These are phyloP conservation scores for Mirza zaza DNA, from an alignment of 2,113 vertebrate genomes.

Conservation along the genomic window DNA sequence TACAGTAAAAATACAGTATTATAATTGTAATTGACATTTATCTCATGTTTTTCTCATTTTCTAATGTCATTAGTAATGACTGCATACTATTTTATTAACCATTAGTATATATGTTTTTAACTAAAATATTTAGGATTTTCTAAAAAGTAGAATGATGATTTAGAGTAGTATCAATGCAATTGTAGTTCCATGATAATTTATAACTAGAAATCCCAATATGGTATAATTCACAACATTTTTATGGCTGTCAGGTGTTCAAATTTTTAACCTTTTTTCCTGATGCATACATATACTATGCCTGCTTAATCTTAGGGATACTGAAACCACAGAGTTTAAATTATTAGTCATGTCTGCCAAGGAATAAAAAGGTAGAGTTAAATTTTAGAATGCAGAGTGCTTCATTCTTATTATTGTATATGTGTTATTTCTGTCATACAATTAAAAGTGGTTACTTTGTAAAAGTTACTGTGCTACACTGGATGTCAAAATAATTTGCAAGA, in stretches of 20 bases:
- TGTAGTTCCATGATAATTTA: background rate
- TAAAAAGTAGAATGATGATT: background rate
- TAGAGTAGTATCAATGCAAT: background rate
- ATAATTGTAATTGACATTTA: background rate
- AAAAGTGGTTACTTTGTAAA: background rate
- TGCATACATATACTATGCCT: background rate
- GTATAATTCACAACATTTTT: background rate
- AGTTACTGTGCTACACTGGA: background rate
- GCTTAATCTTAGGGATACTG: background rate
- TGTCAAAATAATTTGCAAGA: background rate
- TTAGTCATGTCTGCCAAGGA: background rate
- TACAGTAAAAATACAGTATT: background rate
- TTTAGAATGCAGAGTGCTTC: background rate
- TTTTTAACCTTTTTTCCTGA: background rate
- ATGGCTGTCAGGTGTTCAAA: background rate
- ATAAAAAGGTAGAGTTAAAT: background rate
- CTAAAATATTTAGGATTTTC: background rate
- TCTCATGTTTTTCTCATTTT: background rate
- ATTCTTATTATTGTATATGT: background rate
- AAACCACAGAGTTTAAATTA: background rate
- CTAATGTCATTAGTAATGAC: background rate
- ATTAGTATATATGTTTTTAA: background rate
- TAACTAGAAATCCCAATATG: background rate
- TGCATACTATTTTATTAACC: background rate
- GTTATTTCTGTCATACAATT: background rate